phyloP scores from a whole-genome alignment of 1,140 invertebrate genomes.

The Latrodectus geometricus region DNA sequence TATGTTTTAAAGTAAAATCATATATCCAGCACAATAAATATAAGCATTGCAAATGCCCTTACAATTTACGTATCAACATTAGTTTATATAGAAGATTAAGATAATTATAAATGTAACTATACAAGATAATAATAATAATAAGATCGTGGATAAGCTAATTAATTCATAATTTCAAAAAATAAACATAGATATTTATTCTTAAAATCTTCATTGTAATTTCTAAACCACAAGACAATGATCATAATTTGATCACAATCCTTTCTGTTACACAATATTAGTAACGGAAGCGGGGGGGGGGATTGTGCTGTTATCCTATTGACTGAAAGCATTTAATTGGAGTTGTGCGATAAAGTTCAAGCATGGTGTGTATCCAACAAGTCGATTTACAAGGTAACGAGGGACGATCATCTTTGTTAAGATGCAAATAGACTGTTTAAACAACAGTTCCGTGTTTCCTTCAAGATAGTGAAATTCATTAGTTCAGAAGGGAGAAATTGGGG shows the following conservation, averaged over 20 bases:
- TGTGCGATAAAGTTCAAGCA: constrained; percentile 33
- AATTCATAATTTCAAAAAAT: no score
- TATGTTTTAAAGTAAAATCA: no score
- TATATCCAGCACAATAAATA: no score
- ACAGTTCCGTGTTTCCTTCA: constrained; percentile 46
- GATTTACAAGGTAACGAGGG: constrained; percentile 28
- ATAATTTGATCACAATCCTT: neutral
- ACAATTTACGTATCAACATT: no score
- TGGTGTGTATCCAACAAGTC: constrained; percentile 34
- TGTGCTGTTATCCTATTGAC: constrained; percentile 4
- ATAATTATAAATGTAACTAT: no score
- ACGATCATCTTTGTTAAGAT: constrained; percentile 53
- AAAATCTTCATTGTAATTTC: no score
- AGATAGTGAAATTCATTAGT: constrained; percentile 56
- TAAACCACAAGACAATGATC: no score
- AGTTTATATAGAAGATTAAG: no score
- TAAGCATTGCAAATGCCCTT: no score
- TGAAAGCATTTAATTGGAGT: constrained; percentile 39
- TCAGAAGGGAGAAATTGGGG: neutral
- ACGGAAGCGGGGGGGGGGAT: neutral
- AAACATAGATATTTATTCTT: no score
- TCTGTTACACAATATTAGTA: neutral
- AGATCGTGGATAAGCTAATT: no score
- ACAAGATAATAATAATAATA: no score
- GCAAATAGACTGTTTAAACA: constrained; percentile 58